Evolutionary conservation across 2,113 vertebrate species (phyloP).

Genomic region (Phodopus roborovskii): DNA sequence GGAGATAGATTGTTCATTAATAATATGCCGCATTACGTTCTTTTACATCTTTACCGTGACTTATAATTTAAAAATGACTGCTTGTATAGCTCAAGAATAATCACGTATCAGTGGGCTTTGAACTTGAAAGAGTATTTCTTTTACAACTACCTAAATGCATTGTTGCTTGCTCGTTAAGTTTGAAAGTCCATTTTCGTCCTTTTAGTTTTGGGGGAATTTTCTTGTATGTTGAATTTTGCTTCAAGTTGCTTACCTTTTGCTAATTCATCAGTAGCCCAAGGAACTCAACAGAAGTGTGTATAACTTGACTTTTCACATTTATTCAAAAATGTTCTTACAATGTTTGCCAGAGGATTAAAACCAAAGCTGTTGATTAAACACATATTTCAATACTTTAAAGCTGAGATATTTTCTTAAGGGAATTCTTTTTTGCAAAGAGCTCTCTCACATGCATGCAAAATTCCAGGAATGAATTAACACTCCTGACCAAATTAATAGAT

Average conservation of each 20-base stretch:
- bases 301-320: constrained; percentile 63
- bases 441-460: background rate
- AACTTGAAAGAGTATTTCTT: background rate
- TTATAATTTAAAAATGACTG: background rate
- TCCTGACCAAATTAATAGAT: constrained; percentile 62
- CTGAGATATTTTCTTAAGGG: constrained; percentile 53
- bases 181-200: constrained; percentile 59
- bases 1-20: background rate
- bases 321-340: background rate
- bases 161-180: constrained; percentile 8
- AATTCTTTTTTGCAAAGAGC: constrained; percentile 25
- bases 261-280: background rate
- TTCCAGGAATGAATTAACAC: constrained; percentile 54
- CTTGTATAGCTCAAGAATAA: constrained; percentile 22
- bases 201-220: background rate
- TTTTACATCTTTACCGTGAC: background rate
- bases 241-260: background rate
- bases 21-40: background rate
- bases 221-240: constrained; percentile 41
- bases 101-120: background rate
- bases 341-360: constrained; percentile 67
- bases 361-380: constrained; percentile 71
- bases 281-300: constrained; percentile 8
- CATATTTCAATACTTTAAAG: constrained; percentile 59
- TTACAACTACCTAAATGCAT: constrained; percentile 16